Evolutionary conservation across 2,113 vertebrate species (phyloP).

Genomic region (Notothenia rossii): DNA sequence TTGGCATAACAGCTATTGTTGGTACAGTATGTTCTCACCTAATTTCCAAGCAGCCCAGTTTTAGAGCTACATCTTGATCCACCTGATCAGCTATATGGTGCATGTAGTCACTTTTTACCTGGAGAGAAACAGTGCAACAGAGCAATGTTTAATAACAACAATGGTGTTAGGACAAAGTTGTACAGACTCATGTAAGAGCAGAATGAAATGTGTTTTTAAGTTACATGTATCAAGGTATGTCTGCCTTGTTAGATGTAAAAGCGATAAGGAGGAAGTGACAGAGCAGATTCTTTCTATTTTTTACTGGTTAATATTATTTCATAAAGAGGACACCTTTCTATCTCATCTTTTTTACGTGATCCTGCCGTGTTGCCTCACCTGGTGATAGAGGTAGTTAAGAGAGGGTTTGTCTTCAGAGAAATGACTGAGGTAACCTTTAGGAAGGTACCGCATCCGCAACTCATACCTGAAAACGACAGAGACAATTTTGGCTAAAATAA

Average conservation of each 20-base stretch:
- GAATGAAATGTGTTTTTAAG: background rate
- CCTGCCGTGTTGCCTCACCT: conserved; percentile 83
- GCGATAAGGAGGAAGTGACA: background rate
- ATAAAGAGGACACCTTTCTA: background rate
- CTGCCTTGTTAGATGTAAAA: background rate
- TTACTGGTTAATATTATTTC: background rate
- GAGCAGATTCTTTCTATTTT: background rate
- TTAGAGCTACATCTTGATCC: conserved; percentile 98
- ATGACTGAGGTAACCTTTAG: conserved; percentile 97
- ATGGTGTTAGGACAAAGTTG: background rate
- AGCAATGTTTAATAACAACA: background rate
- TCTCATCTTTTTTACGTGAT: background rate
- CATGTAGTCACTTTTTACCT: conserved; percentile 99
- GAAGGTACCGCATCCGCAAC: conserved; percentile 96
- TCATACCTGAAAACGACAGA: conserved; percentile 88
- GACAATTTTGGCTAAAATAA: conserved; percentile 5
- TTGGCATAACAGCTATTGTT: background rate
- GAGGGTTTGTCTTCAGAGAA: conserved; percentile 98
- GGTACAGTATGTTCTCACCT: conserved; percentile 83
- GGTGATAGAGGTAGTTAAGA: conserved; percentile 99
- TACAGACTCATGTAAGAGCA: background rate
- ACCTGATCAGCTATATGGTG: conserved; percentile 94
- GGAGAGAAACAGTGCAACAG: conserved; percentile 40
- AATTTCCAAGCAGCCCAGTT: conserved; percentile 98
- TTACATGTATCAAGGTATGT: background rate